Conservation (phyloP, 2,113 vertebrate species). For the Serranochromis macrocephalus region DNA sequence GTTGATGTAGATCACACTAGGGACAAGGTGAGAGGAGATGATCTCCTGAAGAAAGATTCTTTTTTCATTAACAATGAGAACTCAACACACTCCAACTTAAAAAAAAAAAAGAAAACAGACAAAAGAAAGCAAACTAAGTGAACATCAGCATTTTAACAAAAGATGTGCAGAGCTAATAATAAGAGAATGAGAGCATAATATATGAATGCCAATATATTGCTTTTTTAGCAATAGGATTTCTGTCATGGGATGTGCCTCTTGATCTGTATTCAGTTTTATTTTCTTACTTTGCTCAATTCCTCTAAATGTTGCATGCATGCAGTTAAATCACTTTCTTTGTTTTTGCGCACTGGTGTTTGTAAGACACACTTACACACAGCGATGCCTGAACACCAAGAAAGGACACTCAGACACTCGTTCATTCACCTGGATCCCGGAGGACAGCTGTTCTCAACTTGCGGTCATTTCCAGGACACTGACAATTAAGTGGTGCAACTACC, state of each 20-base stretch:
- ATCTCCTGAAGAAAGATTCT: background rate
- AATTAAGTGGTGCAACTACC: constrained; percentile 36
- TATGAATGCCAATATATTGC: background rate
- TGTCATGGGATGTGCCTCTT: background rate
- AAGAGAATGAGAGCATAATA: background rate
- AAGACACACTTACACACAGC: background rate
- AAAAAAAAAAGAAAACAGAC: background rate
- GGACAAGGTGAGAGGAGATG: background rate
- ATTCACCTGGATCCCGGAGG: constrained; percentile 3
- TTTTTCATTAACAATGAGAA: background rate
- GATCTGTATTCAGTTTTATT: background rate
- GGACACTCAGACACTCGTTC: background rate
- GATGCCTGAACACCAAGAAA: background rate
- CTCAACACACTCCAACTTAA: background rate
- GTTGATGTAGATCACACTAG: background rate
- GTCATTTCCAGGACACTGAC: constrained; percentile 36
- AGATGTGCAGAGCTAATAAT: background rate
- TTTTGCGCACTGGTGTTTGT: background rate
- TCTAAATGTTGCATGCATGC: background rate
- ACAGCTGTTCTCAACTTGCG: background rate
- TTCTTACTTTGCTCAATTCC: background rate
- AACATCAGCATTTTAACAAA: background rate
- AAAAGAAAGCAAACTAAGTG: background rate
- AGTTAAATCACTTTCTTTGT: background rate
- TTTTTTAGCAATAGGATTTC: background rate